Evolutionary conservation across 30 jellyfish, hydroid and myxozoan species (phyloP).

Genomic region (Chrysaora quinquecirrha): DNA sequence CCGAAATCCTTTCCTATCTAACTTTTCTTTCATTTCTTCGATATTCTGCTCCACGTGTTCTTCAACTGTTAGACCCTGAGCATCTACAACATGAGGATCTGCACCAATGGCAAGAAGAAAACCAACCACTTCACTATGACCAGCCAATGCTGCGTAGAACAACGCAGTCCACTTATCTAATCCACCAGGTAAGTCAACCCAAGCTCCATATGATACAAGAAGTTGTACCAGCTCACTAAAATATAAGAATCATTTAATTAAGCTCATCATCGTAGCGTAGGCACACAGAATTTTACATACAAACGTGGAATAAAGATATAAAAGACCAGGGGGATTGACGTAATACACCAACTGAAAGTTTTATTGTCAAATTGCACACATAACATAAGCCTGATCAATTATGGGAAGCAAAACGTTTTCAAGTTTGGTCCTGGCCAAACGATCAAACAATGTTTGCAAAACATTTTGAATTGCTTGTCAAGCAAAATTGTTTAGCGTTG

Average conservation of each 20-base stretch:
- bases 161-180: conserved; percentile 87
- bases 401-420: too few species aligned
- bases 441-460: too few species aligned
- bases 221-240: conserved; percentile 80
- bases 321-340: too few species aligned
- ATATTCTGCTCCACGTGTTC: conserved; percentile 86
- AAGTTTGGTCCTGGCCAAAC: too few species aligned
- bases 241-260: neutral
- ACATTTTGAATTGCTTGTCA: too few species aligned
- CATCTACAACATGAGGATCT: conserved; percentile 69
- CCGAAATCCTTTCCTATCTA: conserved; percentile 59
- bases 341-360: too few species aligned
- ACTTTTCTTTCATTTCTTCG: conserved; percentile 61
- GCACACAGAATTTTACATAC: too few species aligned
- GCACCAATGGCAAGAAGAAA: conserved; percentile 89
- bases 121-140: conserved; percentile 80
- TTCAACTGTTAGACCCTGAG: conserved; percentile 65
- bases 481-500: too few species aligned
- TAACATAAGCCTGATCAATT: too few species aligned
- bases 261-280: too few species aligned
- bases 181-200: conserved; percentile 86
- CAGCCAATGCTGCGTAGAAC: conserved; percentile 88
- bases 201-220: conserved; percentile 78
- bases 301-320: too few species aligned
- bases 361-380: too few species aligned